Percentiles rank a stretch among this genome's conserved stretches.
These are phyloP conservation scores for Athene noctua DNA, from an alignment of 2,113 vertebrate species.

Conservation along the genomic window DNA sequence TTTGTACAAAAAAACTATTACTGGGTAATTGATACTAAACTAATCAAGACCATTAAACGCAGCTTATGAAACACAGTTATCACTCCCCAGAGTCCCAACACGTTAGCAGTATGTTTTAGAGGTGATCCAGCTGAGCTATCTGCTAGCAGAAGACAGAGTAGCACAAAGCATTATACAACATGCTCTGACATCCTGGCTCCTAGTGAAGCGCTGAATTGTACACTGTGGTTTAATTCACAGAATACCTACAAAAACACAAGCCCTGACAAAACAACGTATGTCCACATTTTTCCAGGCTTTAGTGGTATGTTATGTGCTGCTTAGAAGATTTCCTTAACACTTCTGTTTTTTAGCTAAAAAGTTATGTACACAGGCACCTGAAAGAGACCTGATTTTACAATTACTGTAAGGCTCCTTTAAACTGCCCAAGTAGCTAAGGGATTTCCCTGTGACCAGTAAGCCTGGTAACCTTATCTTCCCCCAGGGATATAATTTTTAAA, in stretches of 20 bases:
- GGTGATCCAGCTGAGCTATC: not conserved
- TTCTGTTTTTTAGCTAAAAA: not conserved
- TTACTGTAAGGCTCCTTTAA: not conserved
- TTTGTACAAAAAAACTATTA: not conserved
- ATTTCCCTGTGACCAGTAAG: not conserved
- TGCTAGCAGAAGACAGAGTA: not conserved
- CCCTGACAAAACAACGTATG: not conserved
- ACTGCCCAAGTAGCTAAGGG: not conserved
- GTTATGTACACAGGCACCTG: not conserved
- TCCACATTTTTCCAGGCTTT: not conserved
- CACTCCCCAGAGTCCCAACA: not conserved
- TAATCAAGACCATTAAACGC: not conserved
- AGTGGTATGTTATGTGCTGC: not conserved
- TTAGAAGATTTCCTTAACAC: not conserved
- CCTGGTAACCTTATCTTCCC: not conserved
- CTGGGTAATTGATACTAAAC: not conserved
- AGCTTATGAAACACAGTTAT: not conserved
- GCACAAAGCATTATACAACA: accelerated
- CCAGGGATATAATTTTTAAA: not conserved
- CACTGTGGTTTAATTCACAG: not conserved
- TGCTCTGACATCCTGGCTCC: not conserved
- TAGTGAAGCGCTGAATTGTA: accelerated
- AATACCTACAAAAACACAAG: not conserved
- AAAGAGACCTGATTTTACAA: not conserved
- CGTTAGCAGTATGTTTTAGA: accelerated